Evolutionary conservation across 2,888 invertebrate species (phyloP).

Genomic region (Ariolimax columbianus): DNA sequence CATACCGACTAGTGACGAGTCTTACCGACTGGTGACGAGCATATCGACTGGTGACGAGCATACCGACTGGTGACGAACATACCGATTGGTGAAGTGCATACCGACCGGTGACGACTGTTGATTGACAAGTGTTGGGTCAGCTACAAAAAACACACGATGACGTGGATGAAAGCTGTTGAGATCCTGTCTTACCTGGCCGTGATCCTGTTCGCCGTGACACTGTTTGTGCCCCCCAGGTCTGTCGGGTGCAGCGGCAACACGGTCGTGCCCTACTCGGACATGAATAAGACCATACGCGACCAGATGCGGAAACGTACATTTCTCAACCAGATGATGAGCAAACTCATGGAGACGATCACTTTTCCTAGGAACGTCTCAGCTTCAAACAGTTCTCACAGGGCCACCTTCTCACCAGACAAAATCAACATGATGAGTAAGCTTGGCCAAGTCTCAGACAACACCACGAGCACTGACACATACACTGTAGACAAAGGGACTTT

Average conservation of each 20-base stretch:
- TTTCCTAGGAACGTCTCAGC: not conserved
- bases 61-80: too few species aligned
- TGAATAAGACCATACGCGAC: conserved; percentile 3
- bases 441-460: not conserved
- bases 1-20: too few species aligned
- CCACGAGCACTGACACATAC: not conserved
- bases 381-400: not conserved
- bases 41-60: too few species aligned
- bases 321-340: not conserved
- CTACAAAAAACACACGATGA: not conserved
- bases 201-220: not conserved
- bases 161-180: not conserved
- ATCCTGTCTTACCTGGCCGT: not conserved
- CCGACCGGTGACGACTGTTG: too few species aligned
- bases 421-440: too few species aligned
- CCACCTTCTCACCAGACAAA: not conserved
- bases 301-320: not conserved
- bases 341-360: not conserved
- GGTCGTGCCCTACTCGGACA: not conserved
- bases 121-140: too few species aligned
- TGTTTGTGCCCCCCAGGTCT: not conserved
- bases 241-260: not conserved
- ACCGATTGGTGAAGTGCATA: too few species aligned
- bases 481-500: not conserved
- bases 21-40: too few species aligned